Base-by-base conservation (phyloP, 2,888 invertebrate genomes). In the Drosophila mimetica region DNA sequence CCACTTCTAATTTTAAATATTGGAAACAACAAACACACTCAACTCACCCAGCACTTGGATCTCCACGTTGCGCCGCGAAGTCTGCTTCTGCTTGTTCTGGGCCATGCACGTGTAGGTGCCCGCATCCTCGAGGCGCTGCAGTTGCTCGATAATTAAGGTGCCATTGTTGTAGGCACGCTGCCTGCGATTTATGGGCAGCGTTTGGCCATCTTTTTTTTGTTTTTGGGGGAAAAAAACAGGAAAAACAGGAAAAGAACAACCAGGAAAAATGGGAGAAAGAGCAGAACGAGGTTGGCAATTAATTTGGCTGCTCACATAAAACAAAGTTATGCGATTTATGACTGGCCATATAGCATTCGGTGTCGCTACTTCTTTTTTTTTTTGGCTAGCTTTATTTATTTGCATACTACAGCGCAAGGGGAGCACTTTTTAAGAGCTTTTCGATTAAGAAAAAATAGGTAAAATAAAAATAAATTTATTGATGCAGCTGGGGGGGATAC, bases 61-160 rank as follows among this genome's bases (percentile, higher is more conserved):
- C 91, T 95, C 95, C 11, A 95, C 95, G 76, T 95, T 95, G 53
- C 95, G 92, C 71, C 96, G 93, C 20, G 96, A 96, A 1, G 95
- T 95, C 88, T 96, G 95, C 67, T 96, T 95, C 89, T 96, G 96
- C 75, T 96, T 93, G 91, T 97, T 97, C 74, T 95, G 94, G 0
- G 97, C 98, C 86, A 96, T 96, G 91, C 98, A 98, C 48, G 96
- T 97, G 92, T 98, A 98, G 11, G 96, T 95, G 54, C 97, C 97
- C 9, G 96, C 96, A 91, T 98, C 97, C 86, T 96, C 96, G 48
- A 94, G 94, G 53, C 96, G 94, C 91, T 97, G 97, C 50, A 97
- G 96, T 89, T 96, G 96, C 89, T 96, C 96, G 64, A 98, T 96
- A 61, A 96, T 94, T 75, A 98, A 92, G 9, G 97, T 97, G 36